phyloP scores from a whole-genome alignment of 2,113 vertebrate genomes.

The Podarcis muralis region DNA sequence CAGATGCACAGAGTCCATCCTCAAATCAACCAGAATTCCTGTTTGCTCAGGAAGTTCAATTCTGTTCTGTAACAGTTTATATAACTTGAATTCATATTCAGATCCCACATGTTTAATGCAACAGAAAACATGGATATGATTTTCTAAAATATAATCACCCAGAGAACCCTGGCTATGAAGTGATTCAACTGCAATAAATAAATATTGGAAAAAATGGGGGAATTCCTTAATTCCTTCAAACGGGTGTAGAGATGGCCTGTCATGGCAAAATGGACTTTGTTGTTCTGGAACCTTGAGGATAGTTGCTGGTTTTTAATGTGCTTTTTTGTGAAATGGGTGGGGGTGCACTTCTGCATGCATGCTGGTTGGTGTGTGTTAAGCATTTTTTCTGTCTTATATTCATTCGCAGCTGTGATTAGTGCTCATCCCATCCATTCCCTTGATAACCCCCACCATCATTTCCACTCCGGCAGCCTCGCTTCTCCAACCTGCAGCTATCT shows the following conservation, averaged over 20 bases:
- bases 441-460: slow-evolving; percentile 99
- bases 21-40: background rate
- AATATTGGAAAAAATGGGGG: background rate
- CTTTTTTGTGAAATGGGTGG: background rate
- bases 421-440: slow-evolving; percentile 99
- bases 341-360: slow-evolving; percentile 35
- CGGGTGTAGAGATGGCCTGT: background rate
- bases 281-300: accelerated
- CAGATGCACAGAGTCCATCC: background rate
- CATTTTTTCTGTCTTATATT: slow-evolving; percentile 83
- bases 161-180: no score
- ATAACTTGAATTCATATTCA: background rate
- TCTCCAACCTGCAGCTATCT: slow-evolving; percentile 93
- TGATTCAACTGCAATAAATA: no score
- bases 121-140: background rate
- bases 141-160: no score
- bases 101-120: background rate
- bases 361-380: slow-evolving; percentile 74
- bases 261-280: background rate
- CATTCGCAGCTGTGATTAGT: slow-evolving; percentile 98
- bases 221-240: background rate
- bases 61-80: background rate
- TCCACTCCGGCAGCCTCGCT: slow-evolving; percentile 95
- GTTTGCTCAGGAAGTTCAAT: background rate
- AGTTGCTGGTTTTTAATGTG: background rate